phyloP scores from a whole-genome alignment of 2,797 vertebrate genomes.

The Megalops cyprinoides region DNA sequence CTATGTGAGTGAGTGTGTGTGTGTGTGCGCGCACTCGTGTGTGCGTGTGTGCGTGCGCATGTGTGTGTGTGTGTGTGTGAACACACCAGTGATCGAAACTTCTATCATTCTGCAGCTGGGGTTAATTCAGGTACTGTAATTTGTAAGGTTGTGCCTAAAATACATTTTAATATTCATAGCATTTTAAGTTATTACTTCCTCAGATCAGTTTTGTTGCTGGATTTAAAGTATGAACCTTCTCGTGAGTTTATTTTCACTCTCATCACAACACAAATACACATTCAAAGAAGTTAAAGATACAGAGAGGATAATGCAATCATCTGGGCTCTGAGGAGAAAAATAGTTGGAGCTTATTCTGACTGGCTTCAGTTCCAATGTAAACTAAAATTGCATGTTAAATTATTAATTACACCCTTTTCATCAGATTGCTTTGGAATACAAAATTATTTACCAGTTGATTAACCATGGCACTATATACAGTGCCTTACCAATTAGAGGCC shows the following conservation, averaged over 20 bases:
- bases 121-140: constrained; percentile 2
- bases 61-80: background rate
- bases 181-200: background rate
- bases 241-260: too few relatives aligned
- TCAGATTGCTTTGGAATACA: background rate
- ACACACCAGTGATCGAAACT: background rate
- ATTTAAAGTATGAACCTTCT: too few relatives aligned
- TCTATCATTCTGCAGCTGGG: background rate
- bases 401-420: background rate
- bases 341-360: too few relatives aligned
- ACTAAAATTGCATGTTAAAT: background rate
- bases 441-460: background rate
- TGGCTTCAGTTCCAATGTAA: background rate
- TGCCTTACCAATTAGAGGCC: background rate
- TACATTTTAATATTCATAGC: background rate
- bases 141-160: background rate
- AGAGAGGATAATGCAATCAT: too few relatives aligned
- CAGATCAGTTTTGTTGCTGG: background rate
- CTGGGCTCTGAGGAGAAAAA: too few relatives aligned
- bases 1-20: background rate
- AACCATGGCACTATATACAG: background rate
- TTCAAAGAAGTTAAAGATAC: background rate
- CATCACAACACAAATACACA: constrained; percentile 6
- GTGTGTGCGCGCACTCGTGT: background rate
- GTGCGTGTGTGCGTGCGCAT: background rate